Evolutionary conservation across 2,888 invertebrate genomes (phyloP), one percentile per base, ranked within the genome.

Genomic region (Amphipoea lucens): DNA sequence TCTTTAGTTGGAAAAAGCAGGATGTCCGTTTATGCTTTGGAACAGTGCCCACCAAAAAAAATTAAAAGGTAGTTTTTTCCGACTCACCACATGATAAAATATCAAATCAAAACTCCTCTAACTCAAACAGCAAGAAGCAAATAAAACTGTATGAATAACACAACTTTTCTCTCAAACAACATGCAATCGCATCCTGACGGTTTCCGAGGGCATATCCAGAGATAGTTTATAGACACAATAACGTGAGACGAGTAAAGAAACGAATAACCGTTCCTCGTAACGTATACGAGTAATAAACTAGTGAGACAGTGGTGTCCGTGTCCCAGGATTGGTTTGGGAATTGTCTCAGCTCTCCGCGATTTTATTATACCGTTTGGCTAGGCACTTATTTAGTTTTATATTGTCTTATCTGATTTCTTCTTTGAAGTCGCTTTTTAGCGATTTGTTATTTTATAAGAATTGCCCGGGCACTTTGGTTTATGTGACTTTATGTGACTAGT

Each of bases 231-330:
- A 73, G 76, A 76, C 79, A 87, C 87, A 90, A 89, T 89, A 88
- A 88, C 81, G 79, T 45, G 54, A 77, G 73, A 87, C 79, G 83
- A 81, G 79, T 68, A 74, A 82, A 86, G 81, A 83, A 86, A 88
- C 82, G 87, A 74, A 81, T 83, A 82, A 85, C 82, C 82, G 79
- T 82, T 74, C 63, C 80, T 76, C 51, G 85, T 83, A 88, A 89
- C 90, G 79, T 90, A 90, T 91, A 84, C 82, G 79, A 76, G 89
- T 89, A 89, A 91, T 92, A 91, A 92, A 91, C 88, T 87, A 85
- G 77, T 78, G 81, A 85, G 90, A 91, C 90, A 88, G 82, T 86
- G 79, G 87, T 82, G 89, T 88, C 84, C 87, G 82, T 80, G 87
- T 77, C 76, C n/a, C 67, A 79, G 88, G 84, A 90, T 91, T 90